These are phyloP conservation scores for Psophia crepitans DNA, from an alignment of 2,113 vertebrate genomes.

Conservation along the genomic window DNA sequence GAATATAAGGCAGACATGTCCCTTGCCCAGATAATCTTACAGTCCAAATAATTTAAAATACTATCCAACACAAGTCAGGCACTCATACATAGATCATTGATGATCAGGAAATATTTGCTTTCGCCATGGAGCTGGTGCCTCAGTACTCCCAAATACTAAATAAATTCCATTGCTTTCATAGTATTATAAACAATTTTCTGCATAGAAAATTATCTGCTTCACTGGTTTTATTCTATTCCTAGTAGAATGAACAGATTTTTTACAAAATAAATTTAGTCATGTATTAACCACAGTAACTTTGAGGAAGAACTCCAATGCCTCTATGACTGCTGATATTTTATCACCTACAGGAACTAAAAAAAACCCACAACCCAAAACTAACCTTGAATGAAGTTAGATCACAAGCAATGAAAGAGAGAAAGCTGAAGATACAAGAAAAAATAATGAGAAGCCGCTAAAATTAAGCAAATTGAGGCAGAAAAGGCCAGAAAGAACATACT, in stretches of 20 bases:
- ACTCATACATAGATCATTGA: background rate
- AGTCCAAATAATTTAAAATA: constrained; percentile 1
- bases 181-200: background rate
- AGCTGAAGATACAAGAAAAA: background rate
- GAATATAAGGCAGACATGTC: constrained; percentile 4
- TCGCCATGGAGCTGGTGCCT: background rate
- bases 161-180: background rate
- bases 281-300: background rate
- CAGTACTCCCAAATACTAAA: background rate
- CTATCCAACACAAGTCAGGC: background rate
- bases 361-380: background rate
- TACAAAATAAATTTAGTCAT: background rate
- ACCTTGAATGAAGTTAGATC: background rate
- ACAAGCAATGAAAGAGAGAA: background rate
- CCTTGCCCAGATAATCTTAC: background rate
- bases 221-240: background rate
- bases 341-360: background rate
- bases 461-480: background rate
- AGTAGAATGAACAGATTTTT: background rate
- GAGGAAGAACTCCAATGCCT: background rate
- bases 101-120: background rate
- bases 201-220: background rate
- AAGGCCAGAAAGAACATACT: background rate
- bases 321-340: background rate
- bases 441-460: background rate